A percentile compares a stretch with the other conserved stretches of the same genome.
Conservation (phyloP, 2,113 vertebrate genomes). For the Macaca mulatta region DNA sequence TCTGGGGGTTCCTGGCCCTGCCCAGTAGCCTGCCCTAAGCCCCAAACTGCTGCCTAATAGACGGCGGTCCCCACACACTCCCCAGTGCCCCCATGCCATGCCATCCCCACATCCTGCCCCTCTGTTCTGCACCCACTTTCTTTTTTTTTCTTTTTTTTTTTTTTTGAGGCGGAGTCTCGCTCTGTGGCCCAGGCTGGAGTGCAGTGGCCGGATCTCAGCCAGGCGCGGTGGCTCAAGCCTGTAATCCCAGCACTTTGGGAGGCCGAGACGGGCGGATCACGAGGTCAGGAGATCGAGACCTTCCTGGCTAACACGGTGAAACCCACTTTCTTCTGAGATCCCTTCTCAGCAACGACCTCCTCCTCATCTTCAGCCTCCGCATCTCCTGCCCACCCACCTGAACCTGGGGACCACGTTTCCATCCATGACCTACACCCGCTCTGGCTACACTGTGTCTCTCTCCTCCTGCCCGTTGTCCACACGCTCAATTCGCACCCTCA, state of each 20-base stretch:
- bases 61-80: not conserved
- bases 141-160: not conserved
- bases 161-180: too few relatives aligned
- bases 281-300: too few relatives aligned
- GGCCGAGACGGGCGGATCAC: too few relatives aligned
- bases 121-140: not conserved
- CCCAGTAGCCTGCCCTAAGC: not conserved
- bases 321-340: not conserved
- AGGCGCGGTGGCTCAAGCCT: too few relatives aligned
- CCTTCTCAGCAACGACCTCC: not conserved
- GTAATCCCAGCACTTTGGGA: too few relatives aligned
- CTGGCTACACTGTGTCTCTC: not conserved
- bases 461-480: not conserved
- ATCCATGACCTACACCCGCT: not conserved
- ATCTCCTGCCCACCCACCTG: not conserved
- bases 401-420: not conserved
- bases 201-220: too few relatives aligned
- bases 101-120: not conserved
- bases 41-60: not conserved
- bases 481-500: accelerated
- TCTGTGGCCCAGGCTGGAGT: too few relatives aligned
- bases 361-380: not conserved
- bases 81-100: not conserved
- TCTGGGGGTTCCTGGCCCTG: not conserved
- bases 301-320: too few relatives aligned